These are phyloP conservation scores for Asteroscopus sphinx DNA, from an alignment of 2,888 invertebrate genomes.

Conservation along the genomic window DNA sequence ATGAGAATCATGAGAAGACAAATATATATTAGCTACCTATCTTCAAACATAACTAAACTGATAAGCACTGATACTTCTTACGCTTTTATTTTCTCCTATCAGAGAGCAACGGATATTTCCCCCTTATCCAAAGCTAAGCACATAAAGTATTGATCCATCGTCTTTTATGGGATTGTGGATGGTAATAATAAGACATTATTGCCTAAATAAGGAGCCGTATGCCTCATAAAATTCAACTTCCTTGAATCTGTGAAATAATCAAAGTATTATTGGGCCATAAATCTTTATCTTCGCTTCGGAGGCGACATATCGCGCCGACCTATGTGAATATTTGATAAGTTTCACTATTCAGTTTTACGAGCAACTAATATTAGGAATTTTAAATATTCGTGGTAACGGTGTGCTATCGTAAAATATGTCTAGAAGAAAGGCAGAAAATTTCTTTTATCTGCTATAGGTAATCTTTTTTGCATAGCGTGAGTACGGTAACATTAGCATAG, in stretches of 20 bases:
- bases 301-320: conserved; percentile 69
- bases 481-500: no score
- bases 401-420: no score
- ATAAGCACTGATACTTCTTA: conserved; percentile 38
- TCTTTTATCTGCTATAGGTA: no score
- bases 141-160: conserved; percentile 69
- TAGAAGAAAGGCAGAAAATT: no score
- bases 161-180: conserved; percentile 67
- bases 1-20: conserved; percentile 22
- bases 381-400: no score
- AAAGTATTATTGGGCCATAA: conserved; percentile 86
- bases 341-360: conserved; percentile 70
- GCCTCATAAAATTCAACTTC: conserved; percentile 84
- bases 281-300: conserved; percentile 81
- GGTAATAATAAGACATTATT: conserved; percentile 79
- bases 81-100: conserved; percentile 34
- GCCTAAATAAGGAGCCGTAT: conserved; percentile 81
- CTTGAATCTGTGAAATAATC: conserved; percentile 86
- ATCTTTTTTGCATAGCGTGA: no score
- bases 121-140: conserved; percentile 52
- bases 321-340: conserved; percentile 83
- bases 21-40: conserved; percentile 34
- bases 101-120: conserved; percentile 48
- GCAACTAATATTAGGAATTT: conserved; percentile 49
- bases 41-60: conserved; percentile 31